These are phyloP conservation scores for Peromyscus aztecus DNA, from an alignment of 2,797 vertebrate genomes.

Conservation along the genomic window DNA sequence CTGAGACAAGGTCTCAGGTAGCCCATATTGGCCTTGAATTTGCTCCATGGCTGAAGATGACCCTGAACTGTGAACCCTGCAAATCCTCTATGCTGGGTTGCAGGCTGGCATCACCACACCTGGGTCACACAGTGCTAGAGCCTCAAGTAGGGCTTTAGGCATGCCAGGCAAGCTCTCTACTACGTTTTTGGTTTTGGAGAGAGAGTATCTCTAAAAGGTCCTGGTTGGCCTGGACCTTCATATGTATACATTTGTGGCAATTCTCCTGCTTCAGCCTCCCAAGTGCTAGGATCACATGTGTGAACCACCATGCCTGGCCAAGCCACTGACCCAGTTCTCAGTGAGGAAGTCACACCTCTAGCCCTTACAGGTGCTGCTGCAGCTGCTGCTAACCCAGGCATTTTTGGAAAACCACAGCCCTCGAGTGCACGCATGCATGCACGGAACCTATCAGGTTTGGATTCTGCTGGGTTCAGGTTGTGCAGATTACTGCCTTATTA, in stretches of 20 bases:
- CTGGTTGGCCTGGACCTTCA: not conserved
- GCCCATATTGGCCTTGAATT: not conserved
- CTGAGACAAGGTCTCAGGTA: not conserved
- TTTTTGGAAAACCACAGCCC: conserved; percentile 15
- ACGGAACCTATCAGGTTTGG: not conserved
- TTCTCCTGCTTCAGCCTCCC: not conserved
- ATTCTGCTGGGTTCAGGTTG: conserved; percentile 1
- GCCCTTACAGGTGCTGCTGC: not conserved
- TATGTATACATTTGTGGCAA: not conserved
- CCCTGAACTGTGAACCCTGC: not conserved
- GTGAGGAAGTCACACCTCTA: not conserved
- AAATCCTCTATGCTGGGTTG: not conserved
- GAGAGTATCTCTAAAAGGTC: not conserved
- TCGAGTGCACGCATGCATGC: not conserved
- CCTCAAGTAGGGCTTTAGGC: not conserved
- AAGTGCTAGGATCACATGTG: not conserved
- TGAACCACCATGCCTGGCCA: not conserved
- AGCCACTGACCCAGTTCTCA: not conserved
- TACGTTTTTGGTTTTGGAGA: not conserved
- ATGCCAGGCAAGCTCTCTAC: not conserved
- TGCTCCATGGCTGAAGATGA: too few relatives aligned
- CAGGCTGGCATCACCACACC: too few relatives aligned
- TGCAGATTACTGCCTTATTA: not conserved
- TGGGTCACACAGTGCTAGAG: not conserved
- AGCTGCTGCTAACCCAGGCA: not conserved